phyloP scores from a whole-genome alignment of 2,113 vertebrate species.

The Hucho hucho region DNA sequence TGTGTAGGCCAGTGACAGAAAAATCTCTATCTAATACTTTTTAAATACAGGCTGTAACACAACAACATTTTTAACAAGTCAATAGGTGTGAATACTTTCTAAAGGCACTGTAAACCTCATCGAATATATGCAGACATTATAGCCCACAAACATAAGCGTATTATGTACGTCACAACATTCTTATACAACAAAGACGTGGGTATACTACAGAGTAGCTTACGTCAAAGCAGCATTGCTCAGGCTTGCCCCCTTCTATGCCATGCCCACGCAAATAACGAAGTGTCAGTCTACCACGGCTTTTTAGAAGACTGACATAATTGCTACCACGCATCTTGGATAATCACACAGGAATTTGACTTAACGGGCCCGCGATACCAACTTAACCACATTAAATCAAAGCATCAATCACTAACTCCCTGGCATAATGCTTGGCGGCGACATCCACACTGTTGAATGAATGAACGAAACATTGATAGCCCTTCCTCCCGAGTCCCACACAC shows the following conservation, averaged over 20 bases:
- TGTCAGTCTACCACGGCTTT: background rate
- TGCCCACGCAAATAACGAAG: background rate
- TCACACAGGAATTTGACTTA: slow-evolving; percentile 3
- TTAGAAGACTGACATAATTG: background rate
- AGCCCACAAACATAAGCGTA: no score
- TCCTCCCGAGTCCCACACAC: no score
- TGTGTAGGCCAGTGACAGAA: no score
- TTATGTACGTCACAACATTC: slow-evolving; percentile 18
- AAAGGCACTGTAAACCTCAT: background rate
- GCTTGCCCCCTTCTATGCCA: slow-evolving; percentile 11
- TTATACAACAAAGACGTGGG: slow-evolving; percentile 24
- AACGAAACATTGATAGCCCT: no score
- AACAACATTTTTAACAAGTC: no score
- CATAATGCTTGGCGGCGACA: no score
- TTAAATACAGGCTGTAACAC: no score
- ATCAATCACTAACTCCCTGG: background rate
- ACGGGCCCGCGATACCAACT: background rate
- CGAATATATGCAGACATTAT: background rate
- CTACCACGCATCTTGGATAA: background rate
- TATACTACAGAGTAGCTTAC: background rate
- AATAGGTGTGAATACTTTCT: no score
- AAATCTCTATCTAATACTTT: no score
- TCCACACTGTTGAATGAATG: no score
- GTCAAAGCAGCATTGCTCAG: slow-evolving; percentile 15
- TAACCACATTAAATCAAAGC: slow-evolving; percentile 16